A percentile compares a stretch with the other conserved stretches of the same genome.
Evolutionary conservation across 92 coral and sea anemone genomes (phyloP).

Genomic region (Epizoanthus ramosus): DNA sequence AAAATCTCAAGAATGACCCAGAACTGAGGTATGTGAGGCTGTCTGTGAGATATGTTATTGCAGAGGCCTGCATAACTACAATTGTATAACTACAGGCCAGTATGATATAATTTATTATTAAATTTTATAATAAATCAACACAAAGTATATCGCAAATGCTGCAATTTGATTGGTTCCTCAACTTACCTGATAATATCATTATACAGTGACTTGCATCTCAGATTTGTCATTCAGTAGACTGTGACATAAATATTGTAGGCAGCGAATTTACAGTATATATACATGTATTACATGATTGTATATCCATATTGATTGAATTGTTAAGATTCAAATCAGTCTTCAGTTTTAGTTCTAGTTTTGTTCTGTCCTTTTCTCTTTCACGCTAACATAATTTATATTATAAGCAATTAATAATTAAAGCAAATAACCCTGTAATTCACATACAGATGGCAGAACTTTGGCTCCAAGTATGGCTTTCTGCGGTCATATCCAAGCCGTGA

Average conservation of each 20-base stretch:
- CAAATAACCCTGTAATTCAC: constrained; percentile 2
- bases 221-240: no score
- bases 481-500: constrained; percentile 92
- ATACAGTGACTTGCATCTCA: no score
- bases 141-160: no score
- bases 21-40: constrained; percentile 76
- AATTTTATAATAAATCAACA: no score
- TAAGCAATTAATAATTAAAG: not conserved
- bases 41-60: not conserved
- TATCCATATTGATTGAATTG: not conserved
- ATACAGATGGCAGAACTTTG: constrained; percentile 99
- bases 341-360: not conserved
- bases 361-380: not conserved
- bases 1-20: constrained; percentile 86
- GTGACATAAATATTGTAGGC: no score
- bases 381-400: no score
- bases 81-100: no score
- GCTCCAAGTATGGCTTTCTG: constrained; percentile 87
- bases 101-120: no score
- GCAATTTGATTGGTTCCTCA: no score
- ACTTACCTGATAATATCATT: no score
- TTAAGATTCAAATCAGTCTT: not conserved
- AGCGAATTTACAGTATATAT: not conserved
- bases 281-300: not conserved
- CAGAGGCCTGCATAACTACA: not conserved